These are phyloP conservation scores for Solea solea DNA, from an alignment of 2,113 vertebrate species.

Conservation along the genomic window DNA sequence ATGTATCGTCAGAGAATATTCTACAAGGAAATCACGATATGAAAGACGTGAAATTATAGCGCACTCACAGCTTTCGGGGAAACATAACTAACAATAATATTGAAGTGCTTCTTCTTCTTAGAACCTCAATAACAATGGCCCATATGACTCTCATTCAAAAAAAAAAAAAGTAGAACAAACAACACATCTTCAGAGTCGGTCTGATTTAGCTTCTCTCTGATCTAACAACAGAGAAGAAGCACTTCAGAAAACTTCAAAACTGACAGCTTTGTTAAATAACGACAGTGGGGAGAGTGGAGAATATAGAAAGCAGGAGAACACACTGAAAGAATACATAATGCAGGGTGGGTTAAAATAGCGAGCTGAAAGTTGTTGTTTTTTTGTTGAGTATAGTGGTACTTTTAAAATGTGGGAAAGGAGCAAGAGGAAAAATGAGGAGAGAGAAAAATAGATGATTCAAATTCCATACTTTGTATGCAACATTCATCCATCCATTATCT, in stretches of 20 bases:
- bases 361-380: conserved; percentile 22
- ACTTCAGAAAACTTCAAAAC: conserved; percentile 49
- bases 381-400: background rate
- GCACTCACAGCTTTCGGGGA: no score
- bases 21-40: no score
- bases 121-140: background rate
- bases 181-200: background rate
- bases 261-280: conserved; percentile 60
- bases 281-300: conserved; percentile 4
- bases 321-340: conserved; percentile 46
- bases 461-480: background rate
- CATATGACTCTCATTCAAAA: background rate
- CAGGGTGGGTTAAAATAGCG: conserved; percentile 46
- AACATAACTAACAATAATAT: no score
- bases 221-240: conserved; percentile 20
- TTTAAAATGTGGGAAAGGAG: conserved; percentile 18
- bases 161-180: background rate
- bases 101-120: background rate
- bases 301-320: conserved; percentile 10
- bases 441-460: background rate
- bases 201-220: background rate
- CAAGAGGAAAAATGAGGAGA: background rate
- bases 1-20: background rate
- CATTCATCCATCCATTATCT: background rate
- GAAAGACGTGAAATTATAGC: no score